Conservation (phyloP, 2,888 invertebrate species). For the Synanthedon formicaeformis region DNA sequence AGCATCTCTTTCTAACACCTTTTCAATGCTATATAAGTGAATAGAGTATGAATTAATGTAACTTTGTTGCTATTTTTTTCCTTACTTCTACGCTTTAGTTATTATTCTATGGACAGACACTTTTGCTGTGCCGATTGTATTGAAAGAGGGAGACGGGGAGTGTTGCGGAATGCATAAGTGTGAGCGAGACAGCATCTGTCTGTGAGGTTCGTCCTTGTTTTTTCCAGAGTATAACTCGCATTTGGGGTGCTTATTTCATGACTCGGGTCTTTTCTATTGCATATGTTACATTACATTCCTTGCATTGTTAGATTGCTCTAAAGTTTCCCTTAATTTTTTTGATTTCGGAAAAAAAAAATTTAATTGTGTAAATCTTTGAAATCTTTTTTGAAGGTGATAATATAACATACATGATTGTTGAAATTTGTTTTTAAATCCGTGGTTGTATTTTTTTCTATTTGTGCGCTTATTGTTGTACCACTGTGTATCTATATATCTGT, state of each 20-base stretch:
- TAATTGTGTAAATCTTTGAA: too few relatives aligned
- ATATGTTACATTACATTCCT: constrained; percentile 58
- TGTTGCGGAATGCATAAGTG: background rate
- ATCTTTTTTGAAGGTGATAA: constrained; percentile 16
- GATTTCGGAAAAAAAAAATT: too few relatives aligned
- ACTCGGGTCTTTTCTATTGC: constrained; percentile 27
- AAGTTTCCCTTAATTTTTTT: constrained; percentile 4
- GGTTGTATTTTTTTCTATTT: constrained; percentile 66
- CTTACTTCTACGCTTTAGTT: too few relatives aligned
- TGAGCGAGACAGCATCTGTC: constrained; percentile 13
- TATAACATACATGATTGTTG: constrained; percentile 48
- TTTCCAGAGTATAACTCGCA: constrained; percentile 21
- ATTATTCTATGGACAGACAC: background rate
- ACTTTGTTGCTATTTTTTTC: too few relatives aligned
- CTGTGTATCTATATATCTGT: constrained; percentile 25
- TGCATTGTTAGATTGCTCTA: constrained; percentile 25
- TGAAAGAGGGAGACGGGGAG: constrained; percentile 1
- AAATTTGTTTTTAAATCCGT: constrained; percentile 53
- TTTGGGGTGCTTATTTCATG: constrained; percentile 44
- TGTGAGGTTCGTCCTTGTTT: constrained; percentile 8
- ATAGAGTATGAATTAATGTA: too few relatives aligned
- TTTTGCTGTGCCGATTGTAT: too few relatives aligned
- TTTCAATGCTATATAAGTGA: too few relatives aligned
- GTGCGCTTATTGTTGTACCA: constrained; percentile 52
- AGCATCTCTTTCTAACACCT: too few relatives aligned